Evolutionary conservation across 2,888 invertebrate species (phyloP), one percentile per base, ranked within the genome.

Genomic region (Tachystola acroxantha): DNA sequence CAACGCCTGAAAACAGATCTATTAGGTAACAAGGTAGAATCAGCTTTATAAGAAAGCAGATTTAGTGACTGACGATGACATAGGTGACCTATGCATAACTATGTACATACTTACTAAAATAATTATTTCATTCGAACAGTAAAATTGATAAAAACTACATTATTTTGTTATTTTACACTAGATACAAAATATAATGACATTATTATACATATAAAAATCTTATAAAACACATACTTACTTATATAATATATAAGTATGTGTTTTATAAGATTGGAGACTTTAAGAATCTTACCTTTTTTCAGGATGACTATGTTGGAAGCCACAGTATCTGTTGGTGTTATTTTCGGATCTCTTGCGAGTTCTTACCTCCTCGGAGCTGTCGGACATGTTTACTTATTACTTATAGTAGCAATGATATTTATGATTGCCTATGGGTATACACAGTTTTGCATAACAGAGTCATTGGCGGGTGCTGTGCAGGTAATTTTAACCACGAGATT

Each of bases 231-330:
- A n/a, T n/a, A n/a, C n/a, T n/a, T n/a, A n/a, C n/a, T n/a, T n/a
- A n/a, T n/a, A n/a, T n/a, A n/a, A n/a, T n/a, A n/a, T n/a, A n/a
- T n/a, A n/a, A n/a, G n/a, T n/a, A n/a, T n/a, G n/a, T n/a, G n/a
- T n/a, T n/a, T n/a, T n/a, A n/a, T n/a, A n/a, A n/a, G n/a, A n/a
- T n/a, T n/a, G n/a, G n/a, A n/a, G n/a, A n/a, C n/a, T n/a, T n/a
- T n/a, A n/a, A n/a, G n/a, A n/a, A 25, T 25, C 4, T 25, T 10
- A 10, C n/a, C 25, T 4, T 25, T 27, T 76, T 80, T 26, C 64
- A 92, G 92, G 66, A 90, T 92, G 89, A 90, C 89, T 2, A 52
- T 90, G 24, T 64, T 93, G 43, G 91, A 93, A 57, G 89, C 88
- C 0, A 68, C 88, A 0, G 70, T 92, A 12, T 88, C 89, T 32